Base-by-base conservation (phyloP, 2,888 invertebrate species). In the Caenorhabditis uteleia region DNA sequence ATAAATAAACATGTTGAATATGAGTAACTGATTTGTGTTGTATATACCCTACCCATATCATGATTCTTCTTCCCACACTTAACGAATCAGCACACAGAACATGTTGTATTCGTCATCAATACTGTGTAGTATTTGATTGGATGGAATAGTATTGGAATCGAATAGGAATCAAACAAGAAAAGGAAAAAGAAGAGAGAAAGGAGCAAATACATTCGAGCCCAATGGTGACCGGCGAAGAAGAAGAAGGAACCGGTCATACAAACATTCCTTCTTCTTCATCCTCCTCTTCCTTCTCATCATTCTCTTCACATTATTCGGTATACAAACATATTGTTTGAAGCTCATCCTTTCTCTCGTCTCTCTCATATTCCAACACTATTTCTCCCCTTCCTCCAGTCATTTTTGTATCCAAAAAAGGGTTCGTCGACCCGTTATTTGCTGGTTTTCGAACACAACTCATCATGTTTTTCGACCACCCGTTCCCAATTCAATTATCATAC, bases 281-380 rank as follows among this genome's bases (percentile, higher is more conserved):
- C 40, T 46, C 20, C 33, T 25, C 33, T 40, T 48, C 48, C 39
- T 44, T 27, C 45, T 26, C 43, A 27, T 44, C 36, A 36, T 44
- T 36, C 48, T 51, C 39, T 54, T 18, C 36, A 40, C 61, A 55
- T 61, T 61, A 61, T 61, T 61, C 61, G 61, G 61, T 61, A 50
- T 46, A 61, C 61, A 61, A 61, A 61, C 55, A 61, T n/a, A 12
- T 21, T 38, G 27, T n/a, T n/a, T n/a, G n/a, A n/a, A n/a, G 49
- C 51, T 53, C 62, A 57, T 64, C 62, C 46, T 42, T 31, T 25
- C 23, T 38, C 51, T 40, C 49, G 20, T 29, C 29, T 47, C 42
- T 62, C 45, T 29, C 18, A 45, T 20, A 12, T 20, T 44, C 47
- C 2, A 36, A 34, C 14, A 33, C 27, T 38, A 16, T 47, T 43